phyloP scores from a whole-genome alignment of 2,113 vertebrate species.

The Odobenus rosmarus region DNA sequence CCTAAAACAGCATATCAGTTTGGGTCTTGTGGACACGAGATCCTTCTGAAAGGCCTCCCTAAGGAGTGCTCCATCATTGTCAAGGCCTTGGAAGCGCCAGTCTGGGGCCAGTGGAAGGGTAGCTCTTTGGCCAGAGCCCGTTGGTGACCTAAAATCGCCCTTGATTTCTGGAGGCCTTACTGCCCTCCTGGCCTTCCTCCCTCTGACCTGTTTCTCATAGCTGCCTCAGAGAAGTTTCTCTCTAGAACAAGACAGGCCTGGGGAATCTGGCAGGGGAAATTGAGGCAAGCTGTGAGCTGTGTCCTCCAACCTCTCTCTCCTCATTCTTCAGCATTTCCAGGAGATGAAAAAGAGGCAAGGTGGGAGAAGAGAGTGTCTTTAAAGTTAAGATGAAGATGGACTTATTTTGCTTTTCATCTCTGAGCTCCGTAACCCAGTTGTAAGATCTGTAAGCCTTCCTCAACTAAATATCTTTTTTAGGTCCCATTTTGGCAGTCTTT shows the following conservation, averaged over 20 bases:
- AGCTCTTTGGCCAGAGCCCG: neutral
- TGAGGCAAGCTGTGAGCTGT: neutral
- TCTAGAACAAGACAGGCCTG: neutral
- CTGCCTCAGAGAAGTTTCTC: neutral
- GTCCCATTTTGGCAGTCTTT: neutral
- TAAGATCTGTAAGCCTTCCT: neutral
- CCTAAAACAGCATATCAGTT: conserved; percentile 49
- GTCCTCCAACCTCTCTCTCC: neutral
- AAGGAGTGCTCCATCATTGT: conserved; percentile 28
- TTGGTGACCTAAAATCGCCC: neutral
- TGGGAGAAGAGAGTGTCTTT: neutral
- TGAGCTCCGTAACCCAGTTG: neutral
- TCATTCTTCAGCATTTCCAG: neutral
- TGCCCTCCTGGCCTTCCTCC: neutral
- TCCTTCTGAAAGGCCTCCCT: conserved; percentile 1
- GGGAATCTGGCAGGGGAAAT: neutral
- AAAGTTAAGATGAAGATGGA: neutral
- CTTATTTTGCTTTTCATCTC: neutral
- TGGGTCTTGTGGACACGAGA: neutral
- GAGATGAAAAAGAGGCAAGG: neutral
- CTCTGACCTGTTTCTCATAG: neutral
- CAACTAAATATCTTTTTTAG: neutral
- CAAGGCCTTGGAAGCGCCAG: neutral
- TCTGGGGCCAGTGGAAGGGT: neutral
- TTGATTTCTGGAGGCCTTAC: neutral